These are phyloP conservation scores for Neomorphus geoffroyi DNA, from an alignment of 2,797 vertebrate species.

Conservation along the genomic window DNA sequence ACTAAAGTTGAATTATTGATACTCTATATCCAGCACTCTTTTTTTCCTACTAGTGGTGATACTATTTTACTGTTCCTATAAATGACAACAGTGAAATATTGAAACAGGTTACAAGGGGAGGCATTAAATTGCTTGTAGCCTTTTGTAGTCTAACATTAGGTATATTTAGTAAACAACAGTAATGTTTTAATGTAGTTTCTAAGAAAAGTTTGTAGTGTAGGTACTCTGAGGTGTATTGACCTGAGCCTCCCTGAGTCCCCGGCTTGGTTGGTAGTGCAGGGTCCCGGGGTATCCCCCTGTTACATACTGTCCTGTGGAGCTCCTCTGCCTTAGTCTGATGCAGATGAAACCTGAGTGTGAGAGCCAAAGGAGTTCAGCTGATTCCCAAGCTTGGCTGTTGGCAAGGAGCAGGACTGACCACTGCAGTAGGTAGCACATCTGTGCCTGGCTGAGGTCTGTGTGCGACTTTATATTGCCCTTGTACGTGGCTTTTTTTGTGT, in stretches of 20 bases:
- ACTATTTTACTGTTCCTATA: not conserved
- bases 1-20: not conserved
- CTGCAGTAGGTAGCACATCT: not conserved
- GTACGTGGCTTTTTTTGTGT: not conserved
- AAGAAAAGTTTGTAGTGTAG: not conserved
- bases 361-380: not conserved
- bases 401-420: not conserved
- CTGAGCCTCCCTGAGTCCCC: not conserved
- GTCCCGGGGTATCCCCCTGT: not conserved
- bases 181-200: not conserved
- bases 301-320: not conserved
- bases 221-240: not conserved
- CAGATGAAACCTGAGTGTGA: not conserved
- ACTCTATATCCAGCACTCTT: not conserved
- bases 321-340: not conserved
- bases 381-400: not conserved
- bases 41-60: not conserved
- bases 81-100: not conserved
- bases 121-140: not conserved
- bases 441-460: not conserved
- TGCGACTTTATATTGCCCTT: rapidly evolving
- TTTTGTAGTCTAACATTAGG: not conserved
- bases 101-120: not conserved
- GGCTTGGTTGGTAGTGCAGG: not conserved
- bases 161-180: not conserved